Conservation (phyloP, 2,888 invertebrate species). For the Drosophila robusta region DNA sequence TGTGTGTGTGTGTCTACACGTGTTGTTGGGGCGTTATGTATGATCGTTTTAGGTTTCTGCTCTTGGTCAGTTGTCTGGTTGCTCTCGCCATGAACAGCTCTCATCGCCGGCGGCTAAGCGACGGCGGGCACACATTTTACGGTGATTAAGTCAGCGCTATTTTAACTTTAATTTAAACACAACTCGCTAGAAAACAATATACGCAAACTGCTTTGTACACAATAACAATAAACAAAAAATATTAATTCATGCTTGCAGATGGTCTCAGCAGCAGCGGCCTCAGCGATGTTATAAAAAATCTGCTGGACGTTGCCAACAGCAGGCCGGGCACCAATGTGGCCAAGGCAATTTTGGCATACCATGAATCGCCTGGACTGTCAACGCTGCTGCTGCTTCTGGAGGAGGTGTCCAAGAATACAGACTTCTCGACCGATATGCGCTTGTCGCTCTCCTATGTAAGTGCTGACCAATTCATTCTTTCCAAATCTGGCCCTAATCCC, state of each 20-base stretch:
- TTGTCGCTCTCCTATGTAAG: conserved; percentile 81
- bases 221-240: conserved; percentile 13
- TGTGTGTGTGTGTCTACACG: conserved; percentile 22
- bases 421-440: conserved; percentile 78
- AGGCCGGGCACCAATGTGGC: conserved; percentile 78
- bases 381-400: conserved; percentile 76
- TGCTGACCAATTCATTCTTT: neutral
- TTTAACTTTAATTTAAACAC: conserved; percentile 46
- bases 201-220: neutral
- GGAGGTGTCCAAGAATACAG: conserved; percentile 80
- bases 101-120: conserved; percentile 23
- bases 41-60: conserved; percentile 15
- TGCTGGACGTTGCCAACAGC: conserved; percentile 65
- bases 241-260: conserved; percentile 26
- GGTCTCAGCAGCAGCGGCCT: neutral
- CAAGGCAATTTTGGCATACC: conserved; percentile 73
- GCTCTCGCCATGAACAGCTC: conserved; percentile 38
- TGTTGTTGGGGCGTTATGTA: conserved; percentile 34
- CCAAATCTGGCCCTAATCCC: no score
- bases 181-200: neutral
- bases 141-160: conserved; percentile 72
- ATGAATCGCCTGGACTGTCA: conserved; percentile 62
- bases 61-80: conserved; percentile 31
- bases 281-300: conserved; percentile 22
- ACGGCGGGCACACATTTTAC: conserved; percentile 15